Percentiles rank a stretch among this genome's conserved stretches.
These are phyloP conservation scores for Epinephelus coioides DNA, from an alignment of 2,797 vertebrate genomes.

Conservation along the genomic window DNA sequence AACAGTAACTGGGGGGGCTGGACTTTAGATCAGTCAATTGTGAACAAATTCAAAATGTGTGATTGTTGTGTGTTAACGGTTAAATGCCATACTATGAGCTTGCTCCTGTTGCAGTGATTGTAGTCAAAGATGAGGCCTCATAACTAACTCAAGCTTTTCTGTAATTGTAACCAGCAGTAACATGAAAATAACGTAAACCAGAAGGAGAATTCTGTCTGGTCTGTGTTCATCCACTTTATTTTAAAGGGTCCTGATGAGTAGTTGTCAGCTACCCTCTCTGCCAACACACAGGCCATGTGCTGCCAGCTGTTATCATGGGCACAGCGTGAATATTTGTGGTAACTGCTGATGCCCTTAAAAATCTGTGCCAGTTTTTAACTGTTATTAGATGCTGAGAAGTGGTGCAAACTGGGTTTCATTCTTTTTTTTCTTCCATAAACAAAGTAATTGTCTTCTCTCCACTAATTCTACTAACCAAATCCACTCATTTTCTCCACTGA, in stretches of 20 bases:
- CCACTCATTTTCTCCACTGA: conserved; percentile 12
- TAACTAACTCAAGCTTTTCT: conserved; percentile 61
- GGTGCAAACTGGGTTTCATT: conserved; percentile 31
- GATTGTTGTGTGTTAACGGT: conserved; percentile 27
- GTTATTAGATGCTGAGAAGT: conserved; percentile 54
- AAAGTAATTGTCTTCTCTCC: conserved; percentile 22
- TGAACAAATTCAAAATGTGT: conserved; percentile 30
- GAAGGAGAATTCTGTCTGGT: conserved; percentile 61
- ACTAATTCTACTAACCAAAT: conserved; percentile 36
- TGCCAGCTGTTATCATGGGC: conserved; percentile 61
- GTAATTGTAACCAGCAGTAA: conserved; percentile 75
- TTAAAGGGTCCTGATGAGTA: conserved; percentile 74
- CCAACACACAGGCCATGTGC: conserved; percentile 56
- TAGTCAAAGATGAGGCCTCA: conserved; percentile 44
- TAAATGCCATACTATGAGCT: conserved; percentile 18
- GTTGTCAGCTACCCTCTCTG: conserved; percentile 61
- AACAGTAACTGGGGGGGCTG: no score
- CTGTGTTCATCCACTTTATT: conserved; percentile 74
- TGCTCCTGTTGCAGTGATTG: conserved; percentile 36
- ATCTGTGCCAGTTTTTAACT: conserved; percentile 39
- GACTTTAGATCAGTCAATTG: neutral
- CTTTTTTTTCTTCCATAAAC: conserved; percentile 40
- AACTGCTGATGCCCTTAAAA: conserved; percentile 50
- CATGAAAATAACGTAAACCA: conserved; percentile 73
- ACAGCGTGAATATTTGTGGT: conserved; percentile 64